Percentiles rank a stretch among this genome's conserved stretches.
These are phyloP conservation scores for Edolisoma coerulescens DNA, from an alignment of 2,113 vertebrate genomes.

Conservation along the genomic window DNA sequence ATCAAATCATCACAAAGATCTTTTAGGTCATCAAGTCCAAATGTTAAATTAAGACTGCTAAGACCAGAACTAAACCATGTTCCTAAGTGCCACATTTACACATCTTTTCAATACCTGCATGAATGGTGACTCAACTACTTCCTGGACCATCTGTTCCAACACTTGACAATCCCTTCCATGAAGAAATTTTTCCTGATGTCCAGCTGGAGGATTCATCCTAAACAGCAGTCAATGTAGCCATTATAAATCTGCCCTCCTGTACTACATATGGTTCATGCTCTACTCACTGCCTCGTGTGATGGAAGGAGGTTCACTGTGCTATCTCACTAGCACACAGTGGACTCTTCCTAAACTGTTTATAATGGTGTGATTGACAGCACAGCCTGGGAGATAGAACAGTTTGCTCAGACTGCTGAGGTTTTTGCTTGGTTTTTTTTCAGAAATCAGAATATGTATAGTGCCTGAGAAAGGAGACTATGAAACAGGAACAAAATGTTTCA, in stretches of 20 bases:
- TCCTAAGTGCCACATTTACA: neutral
- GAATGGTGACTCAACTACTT: neutral
- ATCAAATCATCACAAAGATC: neutral
- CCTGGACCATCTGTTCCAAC: neutral
- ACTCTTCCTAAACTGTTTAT: neutral
- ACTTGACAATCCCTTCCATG: neutral
- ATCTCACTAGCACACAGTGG: neutral
- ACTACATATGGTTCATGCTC: accelerated
- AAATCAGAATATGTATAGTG: neutral
- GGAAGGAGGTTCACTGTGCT: neutral
- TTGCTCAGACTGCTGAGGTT: neutral
- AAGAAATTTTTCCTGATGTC: neutral
- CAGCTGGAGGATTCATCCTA: neutral
- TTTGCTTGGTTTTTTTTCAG: neutral
- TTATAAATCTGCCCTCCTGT: neutral
- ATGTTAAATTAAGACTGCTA: neutral
- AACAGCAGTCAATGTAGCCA: neutral
- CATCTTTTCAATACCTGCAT: neutral
- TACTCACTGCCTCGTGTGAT: neutral
- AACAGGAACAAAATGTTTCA: neutral
- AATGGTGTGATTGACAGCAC: neutral
- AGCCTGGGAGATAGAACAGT: neutral
- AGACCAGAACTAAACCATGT: neutral
- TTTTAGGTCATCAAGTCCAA: neutral
- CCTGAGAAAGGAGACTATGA: neutral